Conservation (phyloP, 2,888 invertebrate species). For the Macrostomum cliftonense region DNA sequence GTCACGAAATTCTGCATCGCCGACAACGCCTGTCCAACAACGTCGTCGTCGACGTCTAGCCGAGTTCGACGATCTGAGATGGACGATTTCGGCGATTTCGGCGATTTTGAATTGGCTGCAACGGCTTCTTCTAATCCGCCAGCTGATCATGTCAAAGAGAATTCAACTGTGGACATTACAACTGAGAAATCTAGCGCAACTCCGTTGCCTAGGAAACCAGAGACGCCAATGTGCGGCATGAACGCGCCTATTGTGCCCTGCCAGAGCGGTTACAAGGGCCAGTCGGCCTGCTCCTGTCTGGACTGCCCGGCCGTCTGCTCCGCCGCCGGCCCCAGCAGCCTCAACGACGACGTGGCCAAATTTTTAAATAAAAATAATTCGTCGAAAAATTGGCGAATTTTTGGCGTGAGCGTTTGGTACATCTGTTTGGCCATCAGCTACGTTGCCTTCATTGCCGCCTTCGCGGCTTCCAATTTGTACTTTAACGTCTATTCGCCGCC, state of each 20-base stretch:
- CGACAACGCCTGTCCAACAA: too few species aligned
- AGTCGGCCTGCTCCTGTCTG: conserved; percentile 44
- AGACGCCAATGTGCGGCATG: conserved; percentile 65
- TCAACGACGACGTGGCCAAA: conserved; percentile 28
- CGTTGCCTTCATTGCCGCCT: conserved; percentile 51
- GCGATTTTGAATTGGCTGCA: too few species aligned
- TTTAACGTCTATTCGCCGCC: too few species aligned
- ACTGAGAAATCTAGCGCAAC: too few species aligned
- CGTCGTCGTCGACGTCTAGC: too few species aligned
- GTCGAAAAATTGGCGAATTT: conserved; percentile 44
- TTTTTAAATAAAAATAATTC: too few species aligned
- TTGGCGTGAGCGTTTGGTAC: conserved; percentile 55
- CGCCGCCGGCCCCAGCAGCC: conserved; percentile 39
- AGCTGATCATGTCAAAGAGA: too few species aligned
- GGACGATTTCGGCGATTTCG: too few species aligned
- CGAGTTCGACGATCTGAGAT: too few species aligned
- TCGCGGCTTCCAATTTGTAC: conserved; percentile 33
- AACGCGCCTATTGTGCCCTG: not conserved
- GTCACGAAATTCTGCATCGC: too few species aligned
- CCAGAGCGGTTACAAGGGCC: not conserved
- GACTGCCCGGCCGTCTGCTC: conserved; percentile 52
- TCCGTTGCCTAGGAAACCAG: conserved; percentile 40
- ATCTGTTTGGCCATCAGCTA: conserved; percentile 60
- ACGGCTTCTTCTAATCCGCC: too few species aligned
- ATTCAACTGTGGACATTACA: too few species aligned